Conservation (phyloP, 2,888 invertebrate genomes). For the Dryococelus australis region DNA sequence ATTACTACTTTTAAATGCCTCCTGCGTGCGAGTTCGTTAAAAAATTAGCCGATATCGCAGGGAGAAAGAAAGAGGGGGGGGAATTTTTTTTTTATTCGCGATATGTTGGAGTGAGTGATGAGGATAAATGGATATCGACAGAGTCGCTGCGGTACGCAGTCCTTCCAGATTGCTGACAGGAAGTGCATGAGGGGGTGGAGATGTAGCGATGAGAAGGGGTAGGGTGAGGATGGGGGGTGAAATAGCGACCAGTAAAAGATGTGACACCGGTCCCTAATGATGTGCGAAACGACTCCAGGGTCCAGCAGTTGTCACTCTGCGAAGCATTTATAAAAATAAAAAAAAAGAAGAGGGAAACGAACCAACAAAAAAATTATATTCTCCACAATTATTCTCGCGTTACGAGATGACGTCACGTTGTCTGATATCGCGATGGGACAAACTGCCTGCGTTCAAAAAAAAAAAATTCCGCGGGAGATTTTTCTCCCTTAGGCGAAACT, state of each 20-base stretch:
- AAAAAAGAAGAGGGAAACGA: not conserved
- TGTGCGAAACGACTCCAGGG: not conserved
- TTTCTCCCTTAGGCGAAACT: not conserved
- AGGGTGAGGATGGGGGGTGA: not conserved
- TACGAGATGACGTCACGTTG: not conserved
- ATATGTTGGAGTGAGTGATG: slow-evolving; percentile 31
- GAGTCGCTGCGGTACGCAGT: not conserved
- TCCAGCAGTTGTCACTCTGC: slow-evolving; percentile 1
- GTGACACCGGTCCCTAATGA: slow-evolving; percentile 10
- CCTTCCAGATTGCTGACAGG: not conserved
- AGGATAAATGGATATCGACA: slow-evolving; percentile 38
- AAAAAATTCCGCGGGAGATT: not conserved
- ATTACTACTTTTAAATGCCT: slow-evolving; percentile 16
- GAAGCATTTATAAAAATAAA: not conserved
- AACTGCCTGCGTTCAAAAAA: not conserved
- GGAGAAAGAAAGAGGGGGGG: not conserved
- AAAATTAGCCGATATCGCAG: not conserved
- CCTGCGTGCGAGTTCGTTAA: slow-evolving; percentile 9
- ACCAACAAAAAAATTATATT: not conserved
- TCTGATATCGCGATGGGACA: not conserved
- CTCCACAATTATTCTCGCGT: not conserved
- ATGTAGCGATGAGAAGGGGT: not conserved
- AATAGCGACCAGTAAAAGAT: not conserved
- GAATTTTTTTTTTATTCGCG: slow-evolving; percentile 16
- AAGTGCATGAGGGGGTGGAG: not conserved